Evolutionary conservation across 2,888 invertebrate species (phyloP), one percentile per base, ranked within the genome.

Genomic region (Epistrophella euchroma): DNA sequence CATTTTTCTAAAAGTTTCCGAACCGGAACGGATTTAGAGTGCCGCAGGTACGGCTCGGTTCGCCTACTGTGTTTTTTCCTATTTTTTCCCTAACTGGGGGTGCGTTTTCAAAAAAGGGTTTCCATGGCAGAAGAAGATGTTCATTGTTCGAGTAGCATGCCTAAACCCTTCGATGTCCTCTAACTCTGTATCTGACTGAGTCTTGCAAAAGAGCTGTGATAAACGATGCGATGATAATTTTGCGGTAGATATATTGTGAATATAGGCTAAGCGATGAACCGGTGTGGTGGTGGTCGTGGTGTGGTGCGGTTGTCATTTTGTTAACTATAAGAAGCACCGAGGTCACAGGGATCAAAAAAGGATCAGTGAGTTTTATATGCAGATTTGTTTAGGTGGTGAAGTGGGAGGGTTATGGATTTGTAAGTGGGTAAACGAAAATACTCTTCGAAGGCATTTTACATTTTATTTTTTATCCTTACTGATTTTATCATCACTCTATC

Each of bases 141-240:
- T 71, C 71, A 28, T 58, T 47, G 60, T 60, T 62, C 62, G 52
- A 52, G 35, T 50, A 68, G 37, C 52, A 68, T 68, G 35, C 32
- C 32, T 56, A 60, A 58, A 76, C 77, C 81, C 86, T 74, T 68
- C 78, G 32, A 15, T 77, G 25, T 7, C 25, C 43, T 60, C 45
- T 64, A 35, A 43, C 50, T 17, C 47, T 58, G 64, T 72, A 45
- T 75, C 40, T 71, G 70, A 55, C 9, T 79, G 76, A 76, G 62
- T 73, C 73, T 75, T 72, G 19, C 19, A 58, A 47, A 66, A 71
- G 78, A 70, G 68, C 77, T 66, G 86, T 86, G 86, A 86, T 86
- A 86, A 86, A 86, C 86, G 86, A 86, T 86, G 86, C 82, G 86
- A 82, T 86, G 77, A 82, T 82, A 86, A 86, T 86, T 86, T 82